Base-by-base conservation (phyloP, 2,797 vertebrate species). In the Urocyon cinereoargenteus region DNA sequence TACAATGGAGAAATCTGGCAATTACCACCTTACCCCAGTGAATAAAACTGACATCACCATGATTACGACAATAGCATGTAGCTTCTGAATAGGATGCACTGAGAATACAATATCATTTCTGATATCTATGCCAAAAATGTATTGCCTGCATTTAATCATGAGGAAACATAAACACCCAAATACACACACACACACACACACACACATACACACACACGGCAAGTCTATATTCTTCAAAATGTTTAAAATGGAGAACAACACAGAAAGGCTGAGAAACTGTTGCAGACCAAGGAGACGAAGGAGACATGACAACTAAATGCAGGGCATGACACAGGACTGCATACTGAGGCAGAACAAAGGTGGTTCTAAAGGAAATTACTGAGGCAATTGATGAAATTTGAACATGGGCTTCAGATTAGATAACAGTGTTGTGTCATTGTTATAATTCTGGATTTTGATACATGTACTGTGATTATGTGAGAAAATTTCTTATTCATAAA, bases 1-100 rank as follows among this genome's bases (percentile, higher is more conserved):
- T 95, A 70, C 10, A 82, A 31, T 81, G n/a, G 36, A 84, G 55
- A 86, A 85, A 55, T 91, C 28, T 85, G 24, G 11, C 21, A 61
- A 7, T 24, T 77, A 34, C 3, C 15, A 70, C n/a, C 18, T 86
- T 87, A 81, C 68, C 15, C 5, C 87, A 62, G 28, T 75, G 18
- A 90, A 72, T 15, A 79, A 85, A 73, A 10, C 11, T 82, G 10
- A 73, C 6, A 77, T 9, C 22, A 77, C 14, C 19, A 53, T 22
- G 85, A 22, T 51, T 86, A 62, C 24, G 9, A 28, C 7, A 90
- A 73, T 21, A 73, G 36, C 36, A 72, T 40, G 7, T 79, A 53
- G 5, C 28, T 59, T 36, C 64, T 93, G 6, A 15, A 66, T 26
- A 57, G 26, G 18, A 59, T 40, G 21, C 2, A 59, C 1, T 34